phyloP scores from a whole-genome alignment of 2,888 invertebrate genomes.

The Phortica magna region DNA sequence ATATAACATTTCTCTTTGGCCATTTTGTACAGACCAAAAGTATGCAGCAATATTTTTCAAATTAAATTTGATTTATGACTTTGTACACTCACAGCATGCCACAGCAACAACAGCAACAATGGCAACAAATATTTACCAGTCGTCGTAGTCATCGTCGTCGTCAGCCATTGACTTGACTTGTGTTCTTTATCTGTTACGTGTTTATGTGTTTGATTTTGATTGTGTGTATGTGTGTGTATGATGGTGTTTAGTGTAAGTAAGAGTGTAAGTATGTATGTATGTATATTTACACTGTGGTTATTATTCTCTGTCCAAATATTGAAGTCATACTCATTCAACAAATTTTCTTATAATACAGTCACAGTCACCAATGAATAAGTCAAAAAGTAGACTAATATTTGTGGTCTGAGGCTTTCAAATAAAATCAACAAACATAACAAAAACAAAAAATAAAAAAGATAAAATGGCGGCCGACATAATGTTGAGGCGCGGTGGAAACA shows the following conservation, averaged over 20 bases:
- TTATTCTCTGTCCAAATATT: constrained; percentile 22
- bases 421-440: constrained; percentile 13
- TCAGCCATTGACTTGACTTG: background rate
- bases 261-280: background rate
- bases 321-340: constrained; percentile 12
- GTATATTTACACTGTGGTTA: constrained; percentile 18
- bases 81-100: constrained; percentile 14
- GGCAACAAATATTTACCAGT: constrained; percentile 24
- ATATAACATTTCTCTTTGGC: constrained; percentile 1
- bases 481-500: background rate
- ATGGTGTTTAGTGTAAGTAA: background rate
- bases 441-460: constrained; percentile 35
- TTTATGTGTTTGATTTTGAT: background rate
- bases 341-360: background rate
- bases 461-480: background rate
- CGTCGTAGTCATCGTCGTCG: background rate
- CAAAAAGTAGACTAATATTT: background rate
- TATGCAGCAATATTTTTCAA: constrained; percentile 64
- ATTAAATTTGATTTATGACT: constrained; percentile 70
- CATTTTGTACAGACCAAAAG: constrained; percentile 43
- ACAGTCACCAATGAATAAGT: background rate
- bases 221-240: background rate
- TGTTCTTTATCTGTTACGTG: background rate
- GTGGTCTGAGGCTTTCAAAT: background rate
- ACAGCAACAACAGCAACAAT: background rate